A percentile compares a stretch with the other conserved stretches of the same genome.
Evolutionary conservation across 2,888 invertebrate species (phyloP).

Genomic region (Tetrapedia diversipes): DNA sequence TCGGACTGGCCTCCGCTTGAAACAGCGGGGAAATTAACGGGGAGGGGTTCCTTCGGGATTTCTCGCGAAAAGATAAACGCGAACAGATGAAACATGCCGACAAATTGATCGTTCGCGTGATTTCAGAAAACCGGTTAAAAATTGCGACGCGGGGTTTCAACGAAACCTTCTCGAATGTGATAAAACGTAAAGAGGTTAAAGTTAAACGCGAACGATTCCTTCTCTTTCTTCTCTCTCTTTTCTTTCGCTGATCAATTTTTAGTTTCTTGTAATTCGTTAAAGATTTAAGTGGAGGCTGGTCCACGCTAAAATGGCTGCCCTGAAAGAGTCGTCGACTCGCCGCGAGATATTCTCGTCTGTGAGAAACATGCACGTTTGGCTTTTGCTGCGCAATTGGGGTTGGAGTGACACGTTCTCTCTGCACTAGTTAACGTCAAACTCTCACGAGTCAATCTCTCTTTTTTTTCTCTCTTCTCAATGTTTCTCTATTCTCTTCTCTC

Average conservation of each 20-base stretch:
- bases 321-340: conserved; percentile 76
- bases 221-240: not conserved
- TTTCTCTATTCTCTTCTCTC: conserved; percentile 35
- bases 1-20: conserved; percentile 69
- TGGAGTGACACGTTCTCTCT: conserved; percentile 73
- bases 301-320: conserved; percentile 53
- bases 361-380: conserved; percentile 77
- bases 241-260: not conserved
- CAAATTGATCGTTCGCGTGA: not conserved
- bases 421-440: conserved; percentile 67
- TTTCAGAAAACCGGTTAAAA: not conserved
- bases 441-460: conserved; percentile 69
- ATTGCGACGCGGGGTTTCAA: too few species aligned
- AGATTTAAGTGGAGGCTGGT: conserved; percentile 66
- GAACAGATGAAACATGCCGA: conserved; percentile 15
- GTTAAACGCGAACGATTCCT: too few species aligned
- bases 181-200: too few species aligned
- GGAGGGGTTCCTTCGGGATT: conserved; percentile 27
- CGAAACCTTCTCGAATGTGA: too few species aligned
- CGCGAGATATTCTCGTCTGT: conserved; percentile 68
- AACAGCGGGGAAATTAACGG: conserved; percentile 38
- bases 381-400: conserved; percentile 77
- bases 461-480: conserved; percentile 29
- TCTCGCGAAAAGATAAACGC: conserved; percentile 19
- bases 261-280: not conserved